phyloP scores from a whole-genome alignment of 2,113 vertebrate genomes.

The Charina bottae region DNA sequence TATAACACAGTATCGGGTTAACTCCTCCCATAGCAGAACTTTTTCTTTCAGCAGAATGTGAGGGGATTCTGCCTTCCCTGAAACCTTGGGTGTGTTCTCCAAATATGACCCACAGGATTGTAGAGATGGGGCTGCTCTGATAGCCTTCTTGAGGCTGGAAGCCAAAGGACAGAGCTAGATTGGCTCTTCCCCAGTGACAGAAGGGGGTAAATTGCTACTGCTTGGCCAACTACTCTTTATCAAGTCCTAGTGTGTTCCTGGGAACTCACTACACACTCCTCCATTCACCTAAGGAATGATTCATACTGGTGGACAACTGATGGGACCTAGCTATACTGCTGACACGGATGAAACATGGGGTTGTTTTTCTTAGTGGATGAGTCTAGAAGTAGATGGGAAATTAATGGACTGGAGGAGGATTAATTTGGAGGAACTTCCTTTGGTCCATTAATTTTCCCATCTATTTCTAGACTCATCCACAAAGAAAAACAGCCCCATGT shows the following conservation, averaged over 20 bases:
- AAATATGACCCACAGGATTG: neutral
- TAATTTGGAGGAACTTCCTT: neutral
- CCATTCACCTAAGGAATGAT: neutral
- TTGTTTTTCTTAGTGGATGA: neutral
- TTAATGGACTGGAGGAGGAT: neutral
- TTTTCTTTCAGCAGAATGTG: neutral
- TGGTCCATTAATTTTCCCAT: neutral
- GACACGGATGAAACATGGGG: neutral
- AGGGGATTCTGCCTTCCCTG: neutral
- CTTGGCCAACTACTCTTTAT: neutral
- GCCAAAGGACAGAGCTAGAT: neutral
- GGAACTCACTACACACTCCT: neutral
- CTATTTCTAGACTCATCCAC: neutral
- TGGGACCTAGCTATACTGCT: neutral
- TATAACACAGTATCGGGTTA: neutral
- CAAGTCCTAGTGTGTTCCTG: neutral
- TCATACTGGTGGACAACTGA: neutral
- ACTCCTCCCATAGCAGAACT: neutral
- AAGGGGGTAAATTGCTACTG: neutral
- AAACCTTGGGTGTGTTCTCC: neutral
- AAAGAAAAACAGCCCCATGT: neutral
- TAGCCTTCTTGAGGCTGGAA: neutral
- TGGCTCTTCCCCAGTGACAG: neutral
- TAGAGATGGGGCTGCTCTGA: neutral
- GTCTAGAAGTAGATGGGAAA: neutral